Base-by-base conservation (phyloP, 64 coral and sea anemone genomes). In the Dendrophyllia cribrosa region DNA sequence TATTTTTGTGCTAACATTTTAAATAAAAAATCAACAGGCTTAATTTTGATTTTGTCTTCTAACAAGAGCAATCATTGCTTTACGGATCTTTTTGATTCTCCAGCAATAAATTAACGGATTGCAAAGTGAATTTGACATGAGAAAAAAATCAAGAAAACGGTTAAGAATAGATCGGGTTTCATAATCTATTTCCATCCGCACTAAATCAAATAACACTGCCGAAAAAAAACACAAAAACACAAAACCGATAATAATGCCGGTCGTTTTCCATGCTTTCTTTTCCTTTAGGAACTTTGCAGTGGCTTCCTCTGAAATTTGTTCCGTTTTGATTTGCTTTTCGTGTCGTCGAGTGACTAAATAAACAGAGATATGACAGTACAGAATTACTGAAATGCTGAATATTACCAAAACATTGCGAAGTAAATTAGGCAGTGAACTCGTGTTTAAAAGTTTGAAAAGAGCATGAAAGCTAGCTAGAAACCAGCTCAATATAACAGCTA, bases 291-390 rank as follows among this genome's bases (percentile, higher is more conserved):
- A 76, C 46, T 76, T 76, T 51, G 2, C 5, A 19, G 7, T 52
- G 15, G 43, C 48, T 3, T 76, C 19, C 46, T 10, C 17, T 51
- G 74, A 76, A 52, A 52, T 43, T 45, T 48, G 74, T 6, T 51
- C 48, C 1, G 74, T 15, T 76, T 50, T 49, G 17, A 76, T 76
- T n/a, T 76, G 49, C 1, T n/a, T 76, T 15, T 5, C 10, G 19
- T 76, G 74, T 9, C 74, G 74, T 9, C 74, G 74, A 76, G 15
- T n/a, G 2, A 76, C 74, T 19, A 76, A 51, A 76, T 51, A 51
- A 51, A 76, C 73, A 3, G 45, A 44, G 9, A 76, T n/a, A 14
- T 76, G 73, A 51, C 73, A 76, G 43, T 51, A 76, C 51, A 22
- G n/a, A 50, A 76, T 76, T 1, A 51, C 48, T 20, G 45, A 14